Evolutionary conservation across 2,113 vertebrate species (phyloP).

Genomic region (Marmota monax): DNA sequence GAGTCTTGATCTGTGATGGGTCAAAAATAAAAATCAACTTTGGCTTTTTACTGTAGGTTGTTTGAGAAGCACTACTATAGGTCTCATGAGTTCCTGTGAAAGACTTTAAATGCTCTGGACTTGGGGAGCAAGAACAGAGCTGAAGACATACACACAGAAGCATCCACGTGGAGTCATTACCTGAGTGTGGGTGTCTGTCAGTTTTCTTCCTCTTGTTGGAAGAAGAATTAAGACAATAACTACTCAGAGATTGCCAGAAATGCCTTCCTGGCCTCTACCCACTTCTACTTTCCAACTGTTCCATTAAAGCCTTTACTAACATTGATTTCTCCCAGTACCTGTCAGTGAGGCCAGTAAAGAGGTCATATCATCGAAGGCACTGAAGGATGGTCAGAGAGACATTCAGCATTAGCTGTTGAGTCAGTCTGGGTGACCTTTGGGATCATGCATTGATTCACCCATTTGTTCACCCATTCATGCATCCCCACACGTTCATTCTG

Average conservation of each 20-base stretch:
- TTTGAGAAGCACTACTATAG: background rate
- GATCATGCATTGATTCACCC: background rate
- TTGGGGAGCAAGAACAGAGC: background rate
- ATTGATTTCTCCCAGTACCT: background rate
- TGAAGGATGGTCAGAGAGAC: background rate
- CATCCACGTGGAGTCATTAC: background rate
- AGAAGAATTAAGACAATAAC: background rate
- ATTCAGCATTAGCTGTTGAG: background rate
- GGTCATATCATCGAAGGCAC: background rate
- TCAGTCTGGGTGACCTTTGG: background rate
- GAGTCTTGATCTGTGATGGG: background rate
- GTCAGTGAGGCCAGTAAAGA: background rate
- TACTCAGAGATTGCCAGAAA: slow-evolving; percentile 21
- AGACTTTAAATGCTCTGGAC: background rate
- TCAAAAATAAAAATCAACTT: slow-evolving; percentile 29
- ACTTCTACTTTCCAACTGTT: background rate
- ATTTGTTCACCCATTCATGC: background rate
- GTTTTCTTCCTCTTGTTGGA: background rate
- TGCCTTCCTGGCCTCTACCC: background rate
- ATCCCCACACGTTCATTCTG: background rate
- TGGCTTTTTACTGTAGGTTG: background rate
- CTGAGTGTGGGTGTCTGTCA: background rate
- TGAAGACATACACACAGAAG: background rate
- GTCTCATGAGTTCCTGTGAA: background rate
- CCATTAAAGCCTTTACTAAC: background rate